phyloP scores from a whole-genome alignment of 2,797 vertebrate species.

The Trichosurus vulpecula region DNA sequence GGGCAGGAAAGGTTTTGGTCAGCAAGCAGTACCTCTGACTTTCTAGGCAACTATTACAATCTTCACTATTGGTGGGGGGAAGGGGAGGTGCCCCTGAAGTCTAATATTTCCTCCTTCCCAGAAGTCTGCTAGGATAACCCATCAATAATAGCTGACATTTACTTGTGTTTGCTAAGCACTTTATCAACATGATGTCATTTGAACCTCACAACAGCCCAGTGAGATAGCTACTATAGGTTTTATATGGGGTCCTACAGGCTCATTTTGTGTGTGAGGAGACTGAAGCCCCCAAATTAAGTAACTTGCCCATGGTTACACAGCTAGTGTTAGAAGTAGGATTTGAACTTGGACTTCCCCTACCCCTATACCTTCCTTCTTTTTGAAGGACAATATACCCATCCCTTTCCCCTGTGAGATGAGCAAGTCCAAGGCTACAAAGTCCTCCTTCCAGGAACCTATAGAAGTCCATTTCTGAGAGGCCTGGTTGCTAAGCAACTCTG shows the following conservation, averaged over 20 bases:
- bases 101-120: neutral
- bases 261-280: too few relatives aligned
- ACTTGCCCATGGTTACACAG: neutral
- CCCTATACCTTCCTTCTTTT: neutral
- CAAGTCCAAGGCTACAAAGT: neutral
- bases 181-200: neutral
- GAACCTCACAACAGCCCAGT: neutral
- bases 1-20: neutral
- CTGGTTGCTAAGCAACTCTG: slow-evolving; percentile 65
- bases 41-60: neutral
- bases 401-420: neutral
- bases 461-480: slow-evolving; percentile 41
- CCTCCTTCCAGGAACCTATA: slow-evolving; percentile 22
- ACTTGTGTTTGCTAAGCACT: neutral
- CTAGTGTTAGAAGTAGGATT: neutral
- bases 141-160: neutral
- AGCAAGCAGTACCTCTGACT: neutral
- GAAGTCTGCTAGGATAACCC: neutral
- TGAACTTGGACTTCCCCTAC: neutral
- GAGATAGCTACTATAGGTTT: neutral
- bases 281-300: neutral
- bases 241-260: too few relatives aligned
- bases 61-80: neutral
- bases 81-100: neutral
- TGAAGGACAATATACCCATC: neutral